A percentile compares a stretch with the other conserved stretches of the same genome.
Conservation (phyloP, 2,888 invertebrate species). For the Latrodectus hesperus region DNA sequence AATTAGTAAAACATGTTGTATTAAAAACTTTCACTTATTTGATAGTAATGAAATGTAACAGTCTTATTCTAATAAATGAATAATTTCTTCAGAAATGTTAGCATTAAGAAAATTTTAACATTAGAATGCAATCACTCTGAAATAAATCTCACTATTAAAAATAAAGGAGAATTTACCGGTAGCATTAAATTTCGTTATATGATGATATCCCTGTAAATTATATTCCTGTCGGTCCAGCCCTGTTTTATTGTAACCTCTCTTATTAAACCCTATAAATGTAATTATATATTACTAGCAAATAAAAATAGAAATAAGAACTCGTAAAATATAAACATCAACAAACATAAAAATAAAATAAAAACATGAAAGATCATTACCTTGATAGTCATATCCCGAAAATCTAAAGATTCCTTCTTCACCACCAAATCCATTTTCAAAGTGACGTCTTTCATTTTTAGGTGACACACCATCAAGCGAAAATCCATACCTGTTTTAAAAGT, state of each 20-base stretch:
- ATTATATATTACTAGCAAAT: background rate
- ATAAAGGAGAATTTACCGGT: conserved; percentile 70
- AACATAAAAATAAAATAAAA: too few relatives aligned
- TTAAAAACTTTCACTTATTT: too few relatives aligned
- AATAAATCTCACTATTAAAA: too few relatives aligned
- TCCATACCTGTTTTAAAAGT: conserved; percentile 45
- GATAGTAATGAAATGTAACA: too few relatives aligned
- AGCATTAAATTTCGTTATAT: conserved; percentile 73
- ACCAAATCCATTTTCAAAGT: conserved; percentile 46
- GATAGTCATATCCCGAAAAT: conserved; percentile 38
- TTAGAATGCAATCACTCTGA: too few relatives aligned
- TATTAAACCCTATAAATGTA: conserved; percentile 73
- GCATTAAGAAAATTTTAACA: too few relatives aligned
- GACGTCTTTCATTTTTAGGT: conserved; percentile 29
- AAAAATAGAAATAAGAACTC: background rate
- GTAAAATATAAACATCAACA: too few relatives aligned
- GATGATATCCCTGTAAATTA: conserved; percentile 72
- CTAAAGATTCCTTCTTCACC: conserved; percentile 42
- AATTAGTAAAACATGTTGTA: too few relatives aligned
- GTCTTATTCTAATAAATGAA: too few relatives aligned
- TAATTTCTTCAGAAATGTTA: too few relatives aligned
- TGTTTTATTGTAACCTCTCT: conserved; percentile 73
- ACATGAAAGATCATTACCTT: conserved; percentile 36
- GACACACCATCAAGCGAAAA: conserved; percentile 46
- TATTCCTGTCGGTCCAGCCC: conserved; percentile 73